Evolutionary conservation across 1,140 invertebrate genomes (phyloP).

Genomic region (Cherax destructor): DNA sequence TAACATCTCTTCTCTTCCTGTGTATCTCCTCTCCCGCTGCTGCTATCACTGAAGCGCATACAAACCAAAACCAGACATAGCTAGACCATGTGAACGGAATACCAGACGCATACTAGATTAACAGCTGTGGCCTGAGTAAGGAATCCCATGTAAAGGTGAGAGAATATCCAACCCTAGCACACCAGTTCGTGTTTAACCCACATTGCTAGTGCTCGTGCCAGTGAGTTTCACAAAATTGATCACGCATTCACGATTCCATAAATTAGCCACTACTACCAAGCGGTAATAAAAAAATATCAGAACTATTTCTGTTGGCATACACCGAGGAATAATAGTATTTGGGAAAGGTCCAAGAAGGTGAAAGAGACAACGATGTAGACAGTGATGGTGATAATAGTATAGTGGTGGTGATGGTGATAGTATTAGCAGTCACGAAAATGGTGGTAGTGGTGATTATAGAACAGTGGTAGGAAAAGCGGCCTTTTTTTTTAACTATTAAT

Average conservation of each 20-base stretch:
- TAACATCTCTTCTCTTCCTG: too few species aligned
- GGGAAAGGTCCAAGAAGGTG: background rate
- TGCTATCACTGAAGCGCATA: background rate
- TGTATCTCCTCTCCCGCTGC: too few species aligned
- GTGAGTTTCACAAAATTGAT: too few species aligned
- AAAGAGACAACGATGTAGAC: background rate
- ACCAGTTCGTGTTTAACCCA: background rate
- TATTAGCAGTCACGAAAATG: too few species aligned
- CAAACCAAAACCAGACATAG: background rate
- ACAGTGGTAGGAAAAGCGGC: too few species aligned
- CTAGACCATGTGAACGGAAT: background rate
- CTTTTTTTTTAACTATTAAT: too few species aligned
- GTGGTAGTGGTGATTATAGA: too few species aligned
- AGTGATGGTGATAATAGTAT: background rate
- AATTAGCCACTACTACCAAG: too few species aligned
- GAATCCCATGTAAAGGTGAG: background rate
- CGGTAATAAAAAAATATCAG: background rate
- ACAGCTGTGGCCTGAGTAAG: background rate
- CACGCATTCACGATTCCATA: too few species aligned
- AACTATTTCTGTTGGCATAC: background rate
- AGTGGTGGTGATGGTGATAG: background rate
- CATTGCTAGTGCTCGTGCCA: too few species aligned
- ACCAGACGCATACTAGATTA: slow-evolving; percentile 4
- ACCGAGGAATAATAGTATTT: background rate
- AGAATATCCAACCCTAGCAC: background rate